These are phyloP conservation scores for Natrix natrix DNA, from an alignment of 2,797 vertebrate genomes.

Conservation along the genomic window DNA sequence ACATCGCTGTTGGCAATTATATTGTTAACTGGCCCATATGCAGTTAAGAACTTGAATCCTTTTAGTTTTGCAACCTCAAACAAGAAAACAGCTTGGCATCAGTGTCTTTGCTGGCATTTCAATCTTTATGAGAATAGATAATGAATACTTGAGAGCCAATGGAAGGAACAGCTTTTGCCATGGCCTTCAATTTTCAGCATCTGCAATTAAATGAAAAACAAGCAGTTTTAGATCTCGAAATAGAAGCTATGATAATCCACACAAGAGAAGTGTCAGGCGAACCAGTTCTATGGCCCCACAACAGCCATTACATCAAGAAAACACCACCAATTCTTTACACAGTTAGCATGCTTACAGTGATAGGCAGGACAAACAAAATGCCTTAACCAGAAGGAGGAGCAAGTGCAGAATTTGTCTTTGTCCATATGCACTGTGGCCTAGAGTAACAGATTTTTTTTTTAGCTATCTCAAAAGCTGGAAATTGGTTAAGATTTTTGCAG, in stretches of 20 bases:
- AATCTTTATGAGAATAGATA: not conserved
- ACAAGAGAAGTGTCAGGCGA: not conserved
- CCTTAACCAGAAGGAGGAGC: not conserved
- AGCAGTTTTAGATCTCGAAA: slow-evolving; percentile 11
- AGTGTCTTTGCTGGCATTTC: not conserved
- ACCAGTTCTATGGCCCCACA: not conserved
- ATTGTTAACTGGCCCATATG: not conserved
- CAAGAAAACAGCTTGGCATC: not conserved
- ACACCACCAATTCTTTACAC: not conserved
- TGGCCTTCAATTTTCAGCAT: slow-evolving; percentile 22
- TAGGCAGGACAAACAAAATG: not conserved
- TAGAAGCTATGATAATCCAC: not conserved
- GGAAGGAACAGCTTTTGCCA: not conserved
- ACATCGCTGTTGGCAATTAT: not conserved
- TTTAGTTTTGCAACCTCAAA: not conserved
- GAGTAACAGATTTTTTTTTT: not conserved
- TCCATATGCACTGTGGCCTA: not conserved
- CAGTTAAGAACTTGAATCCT: not conserved
- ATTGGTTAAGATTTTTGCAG: not conserved
- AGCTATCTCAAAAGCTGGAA: not conserved
- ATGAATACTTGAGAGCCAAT: not conserved
- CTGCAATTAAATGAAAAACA: slow-evolving; percentile 34
- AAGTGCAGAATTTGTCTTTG: not conserved
- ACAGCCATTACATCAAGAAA: not conserved
- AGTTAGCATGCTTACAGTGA: not conserved